A percentile compares a stretch with the other conserved stretches of the same genome.
Conservation (phyloP, 2,797 vertebrate species). For the Sebastes diaconus region DNA sequence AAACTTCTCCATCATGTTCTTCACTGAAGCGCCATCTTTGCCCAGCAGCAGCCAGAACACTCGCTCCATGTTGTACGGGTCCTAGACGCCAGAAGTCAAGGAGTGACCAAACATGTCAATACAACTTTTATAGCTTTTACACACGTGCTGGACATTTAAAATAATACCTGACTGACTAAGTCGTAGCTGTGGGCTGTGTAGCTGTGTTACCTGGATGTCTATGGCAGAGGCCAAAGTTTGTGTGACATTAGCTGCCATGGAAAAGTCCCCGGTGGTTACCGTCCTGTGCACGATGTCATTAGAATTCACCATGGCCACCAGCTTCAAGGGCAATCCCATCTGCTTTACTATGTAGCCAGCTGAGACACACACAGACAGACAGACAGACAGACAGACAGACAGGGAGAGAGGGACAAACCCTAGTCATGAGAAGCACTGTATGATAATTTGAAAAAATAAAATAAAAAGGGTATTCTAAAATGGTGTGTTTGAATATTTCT, state of each 20-base stretch:
- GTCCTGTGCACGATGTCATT: constrained; percentile 91
- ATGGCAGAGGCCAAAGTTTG: constrained; percentile 91
- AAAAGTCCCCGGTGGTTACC: constrained; percentile 89
- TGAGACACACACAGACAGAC: constrained; percentile 48
- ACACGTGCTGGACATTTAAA: not conserved
- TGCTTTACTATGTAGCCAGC: constrained; percentile 88
- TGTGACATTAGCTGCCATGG: constrained; percentile 77
- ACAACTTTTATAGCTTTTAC: not conserved
- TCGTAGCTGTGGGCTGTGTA: not conserved
- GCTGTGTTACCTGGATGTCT: constrained; percentile 90
- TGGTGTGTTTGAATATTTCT: too few relatives aligned
- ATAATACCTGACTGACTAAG: too few relatives aligned
- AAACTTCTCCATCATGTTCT: constrained; percentile 89
- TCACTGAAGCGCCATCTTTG: constrained; percentile 75
- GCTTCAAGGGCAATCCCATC: constrained; percentile 90
- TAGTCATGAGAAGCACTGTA: too few relatives aligned
- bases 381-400: not conserved
- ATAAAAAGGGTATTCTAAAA: too few relatives aligned
- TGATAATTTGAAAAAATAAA: too few relatives aligned
- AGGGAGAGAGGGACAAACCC: not conserved
- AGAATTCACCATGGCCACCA: constrained; percentile 88
- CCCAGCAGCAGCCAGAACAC: constrained; percentile 90
- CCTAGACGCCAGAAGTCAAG: constrained; percentile 69
- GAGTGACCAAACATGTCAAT: not conserved
- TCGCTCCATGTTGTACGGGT: constrained; percentile 95